phyloP scores from a whole-genome alignment of 2,113 vertebrate genomes.

The Grammomys surdaster region DNA sequence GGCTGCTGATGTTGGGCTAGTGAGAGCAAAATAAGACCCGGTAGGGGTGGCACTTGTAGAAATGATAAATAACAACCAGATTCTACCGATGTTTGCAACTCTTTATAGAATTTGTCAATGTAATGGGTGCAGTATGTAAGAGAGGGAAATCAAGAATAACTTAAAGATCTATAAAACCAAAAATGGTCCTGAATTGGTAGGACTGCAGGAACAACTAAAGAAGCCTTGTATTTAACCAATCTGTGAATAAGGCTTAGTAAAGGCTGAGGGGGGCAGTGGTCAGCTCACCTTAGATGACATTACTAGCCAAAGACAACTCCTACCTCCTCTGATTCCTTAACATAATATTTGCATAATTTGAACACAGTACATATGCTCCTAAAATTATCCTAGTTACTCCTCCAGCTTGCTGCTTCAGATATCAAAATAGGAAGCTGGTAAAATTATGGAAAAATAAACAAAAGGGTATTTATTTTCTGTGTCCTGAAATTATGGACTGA shows the following conservation, averaged over 20 bases:
- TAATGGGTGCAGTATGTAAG: not conserved
- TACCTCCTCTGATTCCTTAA: not conserved
- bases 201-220: not conserved
- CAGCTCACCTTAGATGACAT: not conserved
- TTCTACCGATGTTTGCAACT: constrained; percentile 2
- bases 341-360: not conserved
- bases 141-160: constrained; percentile 1
- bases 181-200: not conserved
- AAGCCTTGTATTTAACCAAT: not conserved
- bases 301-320: not conserved
- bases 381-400: not conserved
- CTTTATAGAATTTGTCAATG: not conserved
- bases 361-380: not conserved
- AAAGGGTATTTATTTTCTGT: not conserved
- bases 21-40: not conserved
- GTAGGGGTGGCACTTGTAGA: not conserved
- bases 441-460: not conserved
- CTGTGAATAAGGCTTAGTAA: not conserved
- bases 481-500: not conserved
- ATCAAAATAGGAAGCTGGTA: not conserved
- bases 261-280: not conserved
- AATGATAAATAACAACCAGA: not conserved
- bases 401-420: not conserved
- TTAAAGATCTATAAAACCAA: not conserved
- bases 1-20: not conserved